Conservation (phyloP, 2,113 vertebrate species). For the Lepisosteus oculatus region DNA sequence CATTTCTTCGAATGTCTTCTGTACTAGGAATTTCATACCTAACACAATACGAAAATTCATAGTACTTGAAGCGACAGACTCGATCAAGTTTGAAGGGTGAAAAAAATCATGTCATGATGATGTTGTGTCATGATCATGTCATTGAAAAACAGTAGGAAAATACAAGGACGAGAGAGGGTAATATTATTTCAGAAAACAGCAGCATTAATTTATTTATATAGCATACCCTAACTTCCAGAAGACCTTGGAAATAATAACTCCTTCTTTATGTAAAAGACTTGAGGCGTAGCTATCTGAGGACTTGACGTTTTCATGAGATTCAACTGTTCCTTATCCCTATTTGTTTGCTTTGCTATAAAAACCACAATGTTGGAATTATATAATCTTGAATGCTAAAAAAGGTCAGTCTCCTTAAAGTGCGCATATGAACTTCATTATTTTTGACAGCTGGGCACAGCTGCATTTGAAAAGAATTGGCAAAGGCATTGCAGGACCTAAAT, state of each 20-base stretch:
- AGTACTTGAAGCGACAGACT: too few relatives aligned
- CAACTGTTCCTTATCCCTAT: background rate
- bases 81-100: too few relatives aligned
- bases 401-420: background rate
- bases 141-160: too few relatives aligned
- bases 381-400: background rate
- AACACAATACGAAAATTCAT: too few relatives aligned
- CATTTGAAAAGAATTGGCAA: slow-evolving; percentile 39
- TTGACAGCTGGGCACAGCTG: slow-evolving; percentile 43
- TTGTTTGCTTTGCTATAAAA: background rate
- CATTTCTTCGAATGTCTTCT: background rate
- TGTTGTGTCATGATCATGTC: too few relatives aligned
- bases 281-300: background rate
- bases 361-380: background rate
- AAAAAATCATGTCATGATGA: too few relatives aligned
- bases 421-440: slow-evolving; percentile 40
- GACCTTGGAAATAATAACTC: background rate
- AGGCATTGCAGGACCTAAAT: slow-evolving; percentile 51
- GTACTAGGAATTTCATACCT: background rate
- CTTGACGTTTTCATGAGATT: background rate
- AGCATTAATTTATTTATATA: too few relatives aligned
- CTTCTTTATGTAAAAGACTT: background rate
- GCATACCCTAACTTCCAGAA: too few relatives aligned
- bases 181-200: too few relatives aligned
- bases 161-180: too few relatives aligned